Evolutionary conservation across 2,113 vertebrate genomes (phyloP).

Genomic region (Lepus europaeus): DNA sequence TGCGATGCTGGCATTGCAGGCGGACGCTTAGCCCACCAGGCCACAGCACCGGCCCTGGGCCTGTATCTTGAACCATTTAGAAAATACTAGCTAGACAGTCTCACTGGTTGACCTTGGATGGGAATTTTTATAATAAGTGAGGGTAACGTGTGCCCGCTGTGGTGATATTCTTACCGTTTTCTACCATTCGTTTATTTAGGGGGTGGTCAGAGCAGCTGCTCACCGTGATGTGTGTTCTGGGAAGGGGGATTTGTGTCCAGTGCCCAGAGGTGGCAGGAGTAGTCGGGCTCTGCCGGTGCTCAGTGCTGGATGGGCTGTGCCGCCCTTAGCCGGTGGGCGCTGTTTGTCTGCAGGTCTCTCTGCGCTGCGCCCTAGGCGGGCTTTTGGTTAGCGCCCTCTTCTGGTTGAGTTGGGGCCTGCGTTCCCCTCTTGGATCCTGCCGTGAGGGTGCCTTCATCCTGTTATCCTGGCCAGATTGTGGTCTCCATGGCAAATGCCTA

Average conservation of each 20-base stretch:
- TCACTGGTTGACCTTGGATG: neutral
- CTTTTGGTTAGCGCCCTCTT: neutral
- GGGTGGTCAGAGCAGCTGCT: neutral
- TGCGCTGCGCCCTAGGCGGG: fast-evolving
- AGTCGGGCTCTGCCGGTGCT: neutral
- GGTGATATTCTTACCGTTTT: no score
- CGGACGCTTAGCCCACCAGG: no score
- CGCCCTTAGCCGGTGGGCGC: neutral
- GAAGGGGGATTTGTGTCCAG: neutral
- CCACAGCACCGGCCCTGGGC: neutral
- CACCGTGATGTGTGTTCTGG: fast-evolving
- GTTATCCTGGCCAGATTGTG: no score
- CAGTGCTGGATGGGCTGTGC: neutral
- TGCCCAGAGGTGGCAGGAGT: neutral
- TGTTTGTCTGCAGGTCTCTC: neutral
- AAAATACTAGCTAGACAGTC: neutral
- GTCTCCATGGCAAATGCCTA: no score
- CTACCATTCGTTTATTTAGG: neutral
- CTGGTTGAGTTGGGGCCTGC: neutral
- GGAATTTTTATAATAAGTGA: neutral
- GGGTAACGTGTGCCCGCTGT: neutral
- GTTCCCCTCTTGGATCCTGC: neutral
- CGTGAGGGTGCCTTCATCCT: no score
- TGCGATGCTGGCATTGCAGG: no score
- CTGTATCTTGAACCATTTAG: neutral